These are phyloP conservation scores for Burhinus oedicnemus DNA, from an alignment of 2,113 vertebrate species.

Conservation along the genomic window DNA sequence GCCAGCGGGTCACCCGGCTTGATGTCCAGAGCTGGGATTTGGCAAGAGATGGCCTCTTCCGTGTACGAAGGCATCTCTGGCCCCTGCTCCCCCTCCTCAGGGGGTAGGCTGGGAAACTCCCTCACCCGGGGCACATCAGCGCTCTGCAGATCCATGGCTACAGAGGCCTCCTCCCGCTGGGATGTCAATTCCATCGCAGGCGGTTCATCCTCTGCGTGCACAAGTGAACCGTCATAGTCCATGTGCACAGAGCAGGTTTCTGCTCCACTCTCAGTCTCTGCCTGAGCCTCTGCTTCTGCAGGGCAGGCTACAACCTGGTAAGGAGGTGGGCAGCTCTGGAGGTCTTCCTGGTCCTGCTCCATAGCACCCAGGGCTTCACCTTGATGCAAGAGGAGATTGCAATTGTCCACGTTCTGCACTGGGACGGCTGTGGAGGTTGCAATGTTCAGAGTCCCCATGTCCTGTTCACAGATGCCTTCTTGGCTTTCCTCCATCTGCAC, in stretches of 20 bases:
- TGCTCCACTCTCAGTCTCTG: not conserved
- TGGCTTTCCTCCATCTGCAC: constrained; percentile 73
- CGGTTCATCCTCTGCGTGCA: not conserved
- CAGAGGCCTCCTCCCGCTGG: constrained; percentile 69
- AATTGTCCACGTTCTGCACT: constrained; percentile 39
- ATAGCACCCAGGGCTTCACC: constrained; percentile 54
- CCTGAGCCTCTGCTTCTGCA: constrained; percentile 54
- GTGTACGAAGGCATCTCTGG: constrained; percentile 48
- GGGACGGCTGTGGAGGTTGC: constrained; percentile 29
- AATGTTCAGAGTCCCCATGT: constrained; percentile 59
- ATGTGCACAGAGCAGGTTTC: constrained; percentile 55
- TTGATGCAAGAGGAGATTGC: constrained; percentile 60
- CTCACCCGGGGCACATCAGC: not conserved
- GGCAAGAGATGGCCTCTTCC: constrained; percentile 52
- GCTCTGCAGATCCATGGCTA: constrained; percentile 50
- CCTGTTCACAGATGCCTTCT: constrained; percentile 54
- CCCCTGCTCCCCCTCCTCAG: constrained; percentile 10
- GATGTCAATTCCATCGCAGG: constrained; percentile 56
- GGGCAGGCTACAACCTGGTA: constrained; percentile 69
- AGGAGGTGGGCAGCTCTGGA: constrained; percentile 67
- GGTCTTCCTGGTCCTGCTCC: constrained; percentile 71
- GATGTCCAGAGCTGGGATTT: constrained; percentile 62
- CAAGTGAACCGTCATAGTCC: constrained; percentile 55
- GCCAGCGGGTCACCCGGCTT: constrained; percentile 88
- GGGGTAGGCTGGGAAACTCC: constrained; percentile 48